A percentile compares a stretch with the other conserved stretches of the same genome.
Evolutionary conservation across 2,888 invertebrate genomes (phyloP).

Genomic region (Campoletis raptor): DNA sequence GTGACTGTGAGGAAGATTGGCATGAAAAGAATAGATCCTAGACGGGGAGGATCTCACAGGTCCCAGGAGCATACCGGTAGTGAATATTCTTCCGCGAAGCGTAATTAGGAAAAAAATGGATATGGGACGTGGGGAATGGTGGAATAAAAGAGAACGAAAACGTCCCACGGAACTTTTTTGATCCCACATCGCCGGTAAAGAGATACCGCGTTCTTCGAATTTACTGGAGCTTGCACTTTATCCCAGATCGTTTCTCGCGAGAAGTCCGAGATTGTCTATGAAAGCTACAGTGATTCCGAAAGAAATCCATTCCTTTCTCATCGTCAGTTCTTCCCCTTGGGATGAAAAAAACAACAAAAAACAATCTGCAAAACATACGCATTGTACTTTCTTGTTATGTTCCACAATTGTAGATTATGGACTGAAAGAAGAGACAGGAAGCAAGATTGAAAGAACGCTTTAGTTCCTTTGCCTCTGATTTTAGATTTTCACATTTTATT

Average conservation of each 20-base stretch:
- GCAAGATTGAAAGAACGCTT: not conserved
- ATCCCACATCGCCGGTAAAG: not conserved
- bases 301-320: conserved; percentile 26
- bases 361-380: not conserved
- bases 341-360: conserved; percentile 9
- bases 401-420: not conserved
- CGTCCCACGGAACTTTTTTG: conserved; percentile 31
- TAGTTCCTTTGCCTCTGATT: not conserved
- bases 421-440: not conserved
- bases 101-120: conserved; percentile 43
- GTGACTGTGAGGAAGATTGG: conserved; percentile 30
- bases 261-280: conserved; percentile 15
- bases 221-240: conserved; percentile 30
- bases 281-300: conserved; percentile 18
- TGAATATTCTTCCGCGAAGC: conserved; percentile 45
- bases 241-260: conserved; percentile 55
- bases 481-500: not conserved
- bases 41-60: conserved; percentile 35
- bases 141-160: conserved; percentile 11
- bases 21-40: conserved; percentile 57
- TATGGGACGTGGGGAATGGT: conserved; percentile 16
- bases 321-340: conserved; percentile 11
- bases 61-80: conserved; percentile 37
- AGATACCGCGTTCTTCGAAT: conserved; percentile 34
- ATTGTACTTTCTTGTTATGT: conserved; percentile 6